A percentile compares a stretch with the other conserved stretches of the same genome.
Conservation (phyloP, 1,140 invertebrate genomes). For the Drosophila nikananu region DNA sequence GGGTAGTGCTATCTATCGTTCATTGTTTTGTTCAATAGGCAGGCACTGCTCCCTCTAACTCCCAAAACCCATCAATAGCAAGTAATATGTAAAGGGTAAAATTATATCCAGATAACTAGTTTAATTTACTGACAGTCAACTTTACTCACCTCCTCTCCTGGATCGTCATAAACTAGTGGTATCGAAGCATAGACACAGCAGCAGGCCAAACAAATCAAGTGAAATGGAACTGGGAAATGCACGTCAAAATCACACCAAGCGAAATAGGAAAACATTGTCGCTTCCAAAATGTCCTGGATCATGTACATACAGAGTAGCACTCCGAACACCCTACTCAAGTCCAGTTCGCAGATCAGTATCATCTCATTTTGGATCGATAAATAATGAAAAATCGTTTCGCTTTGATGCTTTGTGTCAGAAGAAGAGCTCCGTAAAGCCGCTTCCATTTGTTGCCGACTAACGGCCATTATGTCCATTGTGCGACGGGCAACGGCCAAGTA, state of each 20-base stretch:
- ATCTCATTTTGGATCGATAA: not conserved
- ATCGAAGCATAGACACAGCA: not conserved
- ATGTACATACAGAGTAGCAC: not conserved
- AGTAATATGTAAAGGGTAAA: not conserved
- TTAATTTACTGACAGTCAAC: not conserved
- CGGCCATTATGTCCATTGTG: not conserved
- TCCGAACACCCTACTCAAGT: not conserved
- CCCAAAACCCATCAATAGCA: not conserved
- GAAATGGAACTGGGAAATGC: rapidly evolving
- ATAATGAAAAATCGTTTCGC: not conserved
- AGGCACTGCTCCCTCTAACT: not conserved
- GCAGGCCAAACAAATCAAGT: not conserved
- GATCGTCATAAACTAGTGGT: not conserved
- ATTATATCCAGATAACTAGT: not conserved
- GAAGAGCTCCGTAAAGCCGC: too few species aligned
- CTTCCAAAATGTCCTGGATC: slow-evolving; percentile 4
- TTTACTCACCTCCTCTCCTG: slow-evolving; percentile 1
- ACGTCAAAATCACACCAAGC: rapidly evolving
- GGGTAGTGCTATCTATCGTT: not conserved
- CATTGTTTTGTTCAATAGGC: not conserved
- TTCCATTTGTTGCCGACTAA: not conserved
- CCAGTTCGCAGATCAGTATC: not conserved
- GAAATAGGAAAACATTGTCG: not conserved
- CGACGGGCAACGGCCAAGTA: not conserved
- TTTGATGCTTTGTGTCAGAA: not conserved